A percentile compares a stretch with the other conserved stretches of the same genome.
Conservation (phyloP, 64 coral and sea anemone species). For the Dendrophyllia cribrosa region DNA sequence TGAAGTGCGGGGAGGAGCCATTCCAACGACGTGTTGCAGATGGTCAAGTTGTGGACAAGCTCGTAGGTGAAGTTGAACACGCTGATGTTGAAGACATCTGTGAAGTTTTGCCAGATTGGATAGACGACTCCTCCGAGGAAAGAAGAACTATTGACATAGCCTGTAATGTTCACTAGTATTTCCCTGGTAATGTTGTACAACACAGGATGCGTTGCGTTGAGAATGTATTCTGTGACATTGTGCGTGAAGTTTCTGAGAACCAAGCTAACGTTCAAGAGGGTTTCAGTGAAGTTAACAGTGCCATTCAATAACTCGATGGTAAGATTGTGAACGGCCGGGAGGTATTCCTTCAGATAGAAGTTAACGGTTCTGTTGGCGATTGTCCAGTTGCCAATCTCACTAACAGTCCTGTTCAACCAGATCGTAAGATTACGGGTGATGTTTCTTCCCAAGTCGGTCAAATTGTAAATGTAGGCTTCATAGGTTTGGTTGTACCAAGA, state of each 20-base stretch:
- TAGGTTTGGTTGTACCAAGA: constrained; percentile 33
- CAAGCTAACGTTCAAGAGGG: constrained; percentile 48
- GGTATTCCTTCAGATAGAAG: constrained; percentile 56
- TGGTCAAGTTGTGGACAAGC: constrained; percentile 46
- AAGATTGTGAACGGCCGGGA: constrained; percentile 54
- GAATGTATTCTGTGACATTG: constrained; percentile 72
- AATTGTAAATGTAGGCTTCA: constrained; percentile 51
- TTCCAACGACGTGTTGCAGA: constrained; percentile 49
- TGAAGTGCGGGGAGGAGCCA: constrained; percentile 33
- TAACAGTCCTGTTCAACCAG: constrained; percentile 64
- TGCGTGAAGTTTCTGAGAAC: constrained; percentile 67
- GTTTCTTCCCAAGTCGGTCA: constrained; percentile 52
- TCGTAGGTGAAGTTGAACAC: constrained; percentile 60
- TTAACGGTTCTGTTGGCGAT: constrained; percentile 61
- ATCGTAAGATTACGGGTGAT: constrained; percentile 29
- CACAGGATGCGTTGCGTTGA: constrained; percentile 61
- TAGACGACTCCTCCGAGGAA: constrained; percentile 77
- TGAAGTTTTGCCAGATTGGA: constrained; percentile 63
- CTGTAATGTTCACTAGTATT: constrained; percentile 40
- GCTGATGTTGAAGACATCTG: constrained; percentile 61
- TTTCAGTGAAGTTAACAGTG: constrained; percentile 36
- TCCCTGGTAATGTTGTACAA: constrained; percentile 32
- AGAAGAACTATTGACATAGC: constrained; percentile 23
- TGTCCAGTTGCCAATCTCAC: constrained; percentile 45
- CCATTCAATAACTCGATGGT: constrained; percentile 49